Evolutionary conservation across 2,888 invertebrate species (phyloP), one percentile per base, ranked within the genome.

Genomic region (Silvanus unidentatus): DNA sequence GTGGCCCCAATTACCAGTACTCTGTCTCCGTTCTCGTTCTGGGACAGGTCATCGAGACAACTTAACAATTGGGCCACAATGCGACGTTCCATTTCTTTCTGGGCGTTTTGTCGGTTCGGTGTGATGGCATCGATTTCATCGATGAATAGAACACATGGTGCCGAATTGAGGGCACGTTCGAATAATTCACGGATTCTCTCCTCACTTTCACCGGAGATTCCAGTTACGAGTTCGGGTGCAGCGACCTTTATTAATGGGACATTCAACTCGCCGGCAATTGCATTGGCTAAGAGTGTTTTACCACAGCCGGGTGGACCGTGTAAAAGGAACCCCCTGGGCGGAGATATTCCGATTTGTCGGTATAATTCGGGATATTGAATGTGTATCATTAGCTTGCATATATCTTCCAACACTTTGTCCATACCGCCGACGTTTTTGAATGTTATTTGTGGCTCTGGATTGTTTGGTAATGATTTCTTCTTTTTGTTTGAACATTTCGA

Each of bases 91-190:
- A 98, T 98, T 63, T 95, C 96, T 66, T 89, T 87, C 60, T 91
- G 89, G 2, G 93, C 93, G 59, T 85, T 85, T 44, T 92, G 85
- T 63, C 95, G 77, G 66, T 93, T 91, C 3, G 88, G 89, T 27
- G 93, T 90, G 37, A 99, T 87, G n/a, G 93, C 85, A 75, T 99
- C 98, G 48, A 99, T 90, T 75, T 98, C 96, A 73, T 99, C 98
- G 50, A 99, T 85, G 64, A 97, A 95, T 30, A 97, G 71, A 10
- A 97, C 81, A 67, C 91, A 88, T 0, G 93, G 92, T 8, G 89
- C 80, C 40, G 79, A 73, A 45, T 74, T 71, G 5, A 79, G 68
- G 1, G 96, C 95, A 64, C 86, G 82, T 30, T 92, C 88, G 73
- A 99, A 98, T 10, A 97, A 71, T 56, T 92, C 88, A 50, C 97